Evolutionary conservation across 2,797 vertebrate genomes (phyloP).

Genomic region (Gallinago stenura): DNA sequence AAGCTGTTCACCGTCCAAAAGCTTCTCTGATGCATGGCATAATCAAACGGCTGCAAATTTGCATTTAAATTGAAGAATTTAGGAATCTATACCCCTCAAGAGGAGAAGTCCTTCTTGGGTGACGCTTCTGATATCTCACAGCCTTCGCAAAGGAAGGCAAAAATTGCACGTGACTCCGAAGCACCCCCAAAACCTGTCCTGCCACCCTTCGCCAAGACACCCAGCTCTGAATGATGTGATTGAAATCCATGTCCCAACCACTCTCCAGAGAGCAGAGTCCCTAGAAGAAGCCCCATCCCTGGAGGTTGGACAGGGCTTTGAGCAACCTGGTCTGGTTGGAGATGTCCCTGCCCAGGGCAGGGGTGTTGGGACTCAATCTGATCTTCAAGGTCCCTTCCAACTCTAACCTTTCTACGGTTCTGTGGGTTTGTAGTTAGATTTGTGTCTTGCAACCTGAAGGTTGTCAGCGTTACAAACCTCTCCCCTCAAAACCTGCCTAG

Average conservation of each 20-base stretch:
- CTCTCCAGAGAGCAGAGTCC: not conserved
- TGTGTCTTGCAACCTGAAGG: not conserved
- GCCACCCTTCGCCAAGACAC: rapidly evolving
- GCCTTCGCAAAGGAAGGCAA: not conserved
- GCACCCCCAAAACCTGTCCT: too few species aligned
- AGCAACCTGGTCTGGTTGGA: too few species aligned
- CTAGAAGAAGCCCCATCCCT: too few species aligned
- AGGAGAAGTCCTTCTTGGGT: not conserved
- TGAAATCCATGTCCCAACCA: rapidly evolving
- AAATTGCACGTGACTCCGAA: rapidly evolving
- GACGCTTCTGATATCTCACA: not conserved
- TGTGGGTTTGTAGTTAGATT: not conserved
- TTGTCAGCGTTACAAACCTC: not conserved
- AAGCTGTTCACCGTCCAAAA: not conserved
- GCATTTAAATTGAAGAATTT: not conserved
- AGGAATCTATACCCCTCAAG: not conserved
- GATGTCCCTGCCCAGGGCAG: too few species aligned
- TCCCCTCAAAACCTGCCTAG: rapidly evolving
- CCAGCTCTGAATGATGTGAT: rapidly evolving
- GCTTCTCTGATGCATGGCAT: not conserved
- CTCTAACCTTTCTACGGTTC: too few species aligned
- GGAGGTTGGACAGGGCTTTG: too few species aligned
- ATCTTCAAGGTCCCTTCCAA: too few species aligned
- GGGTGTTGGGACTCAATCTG: too few species aligned
- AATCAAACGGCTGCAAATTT: not conserved